A percentile compares a stretch with the other conserved stretches of the same genome.
These are phyloP conservation scores for Megaustenia siamemsis DNA, from an alignment of 2,888 invertebrate genomes.

Conservation along the genomic window DNA sequence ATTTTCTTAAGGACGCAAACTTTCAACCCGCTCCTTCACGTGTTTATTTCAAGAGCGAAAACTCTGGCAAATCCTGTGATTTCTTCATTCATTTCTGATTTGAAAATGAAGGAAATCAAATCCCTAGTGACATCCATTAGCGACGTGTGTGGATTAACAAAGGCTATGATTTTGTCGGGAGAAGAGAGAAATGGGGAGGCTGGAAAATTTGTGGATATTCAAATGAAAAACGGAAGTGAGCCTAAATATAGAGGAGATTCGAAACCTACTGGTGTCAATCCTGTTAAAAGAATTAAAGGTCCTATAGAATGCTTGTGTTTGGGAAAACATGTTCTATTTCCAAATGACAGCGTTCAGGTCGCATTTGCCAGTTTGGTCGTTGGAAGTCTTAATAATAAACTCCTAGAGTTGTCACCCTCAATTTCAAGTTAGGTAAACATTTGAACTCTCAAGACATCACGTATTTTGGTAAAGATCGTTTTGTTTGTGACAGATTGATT, in stretches of 20 bases:
- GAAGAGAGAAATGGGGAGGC: background rate
- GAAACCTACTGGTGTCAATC: background rate
- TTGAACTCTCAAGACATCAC: no score
- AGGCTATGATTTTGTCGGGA: background rate
- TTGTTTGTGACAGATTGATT: background rate
- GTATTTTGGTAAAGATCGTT: background rate
- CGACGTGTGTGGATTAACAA: background rate
- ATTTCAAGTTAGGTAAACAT: background rate
- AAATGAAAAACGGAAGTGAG: background rate
- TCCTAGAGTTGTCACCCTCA: slow-evolving; percentile 11
- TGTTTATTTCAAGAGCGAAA: background rate
- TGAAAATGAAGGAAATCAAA: background rate
- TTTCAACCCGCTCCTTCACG: slow-evolving; percentile 36
- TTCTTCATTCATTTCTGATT: background rate
- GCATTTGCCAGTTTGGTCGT: slow-evolving; percentile 34
- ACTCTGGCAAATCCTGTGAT: background rate
- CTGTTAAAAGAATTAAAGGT: background rate
- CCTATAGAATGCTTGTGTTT: slow-evolving; percentile 36
- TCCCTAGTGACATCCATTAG: background rate
- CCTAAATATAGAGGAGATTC: background rate
- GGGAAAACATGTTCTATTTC: slow-evolving; percentile 26
- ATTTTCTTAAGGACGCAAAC: slow-evolving; percentile 30
- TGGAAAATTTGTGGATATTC: background rate
- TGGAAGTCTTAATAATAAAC: slow-evolving; percentile 37
- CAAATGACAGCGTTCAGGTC: slow-evolving; percentile 43